Evolutionary conservation across 1,140 invertebrate species (phyloP).

Genomic region (Mesaphorura yosii): DNA sequence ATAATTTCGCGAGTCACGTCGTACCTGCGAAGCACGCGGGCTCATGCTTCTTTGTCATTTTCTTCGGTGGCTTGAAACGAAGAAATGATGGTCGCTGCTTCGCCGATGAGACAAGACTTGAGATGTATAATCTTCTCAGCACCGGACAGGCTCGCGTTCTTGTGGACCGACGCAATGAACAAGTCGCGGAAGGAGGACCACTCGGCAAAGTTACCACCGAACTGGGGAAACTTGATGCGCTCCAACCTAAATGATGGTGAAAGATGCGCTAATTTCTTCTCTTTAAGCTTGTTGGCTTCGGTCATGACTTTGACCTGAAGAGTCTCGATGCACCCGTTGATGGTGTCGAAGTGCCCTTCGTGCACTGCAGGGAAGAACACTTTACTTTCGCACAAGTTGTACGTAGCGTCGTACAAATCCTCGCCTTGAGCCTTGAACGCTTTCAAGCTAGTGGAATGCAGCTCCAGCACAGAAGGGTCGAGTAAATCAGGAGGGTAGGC

Average conservation of each 20-base stretch:
- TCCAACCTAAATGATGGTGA: not conserved
- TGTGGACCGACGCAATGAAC: constrained; percentile 2
- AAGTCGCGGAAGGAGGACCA: constrained; percentile 9
- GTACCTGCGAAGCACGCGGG: not conserved
- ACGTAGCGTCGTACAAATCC: too few species aligned
- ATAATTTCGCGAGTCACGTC: not conserved
- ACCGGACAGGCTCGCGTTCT: not conserved
- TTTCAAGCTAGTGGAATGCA: too few species aligned
- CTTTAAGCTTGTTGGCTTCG: too few species aligned
- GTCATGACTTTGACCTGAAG: too few species aligned
- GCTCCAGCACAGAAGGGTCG: too few species aligned
- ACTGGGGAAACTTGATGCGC: not conserved
- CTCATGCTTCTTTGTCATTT: not conserved
- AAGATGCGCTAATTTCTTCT: too few species aligned
- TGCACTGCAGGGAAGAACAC: too few species aligned
- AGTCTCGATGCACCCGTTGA: too few species aligned
- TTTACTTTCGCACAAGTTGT: too few species aligned
- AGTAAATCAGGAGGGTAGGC: too few species aligned
- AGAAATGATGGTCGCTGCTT: not conserved
- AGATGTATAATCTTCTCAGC: not conserved
- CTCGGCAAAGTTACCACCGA: not conserved
- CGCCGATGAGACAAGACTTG: not conserved
- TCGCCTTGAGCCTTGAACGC: too few species aligned
- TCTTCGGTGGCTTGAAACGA: not conserved
- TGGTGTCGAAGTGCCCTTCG: too few species aligned